Conservation (phyloP, 2,113 vertebrate species). For the Etia nguti region DNA sequence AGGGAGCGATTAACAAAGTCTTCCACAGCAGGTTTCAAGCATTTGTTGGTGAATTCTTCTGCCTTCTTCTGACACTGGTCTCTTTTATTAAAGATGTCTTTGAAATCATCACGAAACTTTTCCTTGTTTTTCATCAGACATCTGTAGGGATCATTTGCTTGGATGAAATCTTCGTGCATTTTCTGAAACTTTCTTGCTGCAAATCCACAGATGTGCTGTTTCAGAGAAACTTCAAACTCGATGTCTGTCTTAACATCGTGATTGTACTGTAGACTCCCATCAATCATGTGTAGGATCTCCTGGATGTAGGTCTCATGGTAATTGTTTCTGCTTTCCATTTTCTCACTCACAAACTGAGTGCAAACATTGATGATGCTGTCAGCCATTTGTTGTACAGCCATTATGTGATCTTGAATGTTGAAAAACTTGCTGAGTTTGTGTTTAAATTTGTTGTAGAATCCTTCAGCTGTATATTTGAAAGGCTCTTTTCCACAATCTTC, state of each 20-base stretch:
- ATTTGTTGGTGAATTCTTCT: neutral
- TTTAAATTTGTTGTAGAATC: fast-evolving
- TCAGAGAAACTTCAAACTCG: neutral
- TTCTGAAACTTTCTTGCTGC: fast-evolving
- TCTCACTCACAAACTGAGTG: fast-evolving
- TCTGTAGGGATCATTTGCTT: fast-evolving
- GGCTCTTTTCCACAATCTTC: fast-evolving
- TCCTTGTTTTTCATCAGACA: fast-evolving
- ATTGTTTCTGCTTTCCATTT: fast-evolving
- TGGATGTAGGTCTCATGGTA: fast-evolving
- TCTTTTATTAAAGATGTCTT: neutral
- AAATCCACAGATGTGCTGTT: neutral
- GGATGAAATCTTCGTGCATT: neutral
- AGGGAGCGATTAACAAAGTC: fast-evolving
- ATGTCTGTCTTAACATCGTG: neutral
- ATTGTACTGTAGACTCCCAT: fast-evolving
- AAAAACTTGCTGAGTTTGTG: fast-evolving
- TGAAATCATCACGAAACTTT: fast-evolving
- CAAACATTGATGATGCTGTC: fast-evolving
- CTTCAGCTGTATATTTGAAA: too few species aligned
- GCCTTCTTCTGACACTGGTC: neutral
- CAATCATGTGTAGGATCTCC: neutral
- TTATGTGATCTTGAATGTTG: fast-evolving
- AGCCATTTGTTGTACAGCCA: too few species aligned
- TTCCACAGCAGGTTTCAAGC: fast-evolving